Base-by-base conservation (phyloP, 2,888 invertebrate species). In the Lottia scabra region DNA sequence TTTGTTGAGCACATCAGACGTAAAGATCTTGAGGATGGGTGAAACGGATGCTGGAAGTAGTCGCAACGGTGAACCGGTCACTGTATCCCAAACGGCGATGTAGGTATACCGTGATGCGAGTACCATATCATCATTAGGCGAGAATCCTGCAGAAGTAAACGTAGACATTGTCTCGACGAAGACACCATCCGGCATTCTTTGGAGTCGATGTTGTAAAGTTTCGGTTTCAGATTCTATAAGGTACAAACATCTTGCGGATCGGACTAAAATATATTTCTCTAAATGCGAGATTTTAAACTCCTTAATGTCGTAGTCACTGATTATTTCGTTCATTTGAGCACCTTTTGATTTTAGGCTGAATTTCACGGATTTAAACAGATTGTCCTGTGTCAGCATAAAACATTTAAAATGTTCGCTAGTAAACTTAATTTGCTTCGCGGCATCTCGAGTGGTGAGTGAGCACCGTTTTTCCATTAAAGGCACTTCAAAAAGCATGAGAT, bases 71-170 rank as follows among this genome's bases (percentile, higher is more conserved):
- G 75, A 68, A 12, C 84, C 85, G 0, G 84, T 82, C 0, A 67
- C 43, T 6, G 84, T 75, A 56, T 80, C 76, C 87, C 87, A 87
- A 43, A 87, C 80, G n/a, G 84, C 82, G 6, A 87, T 74, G 69
- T 85, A 85, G 5, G 84, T 86, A 77, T 84, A 82, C 38, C 87
- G 68, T 13, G 83, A 78, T 1, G 84, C 87, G 2, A 87, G 80
- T 10, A 87, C 76, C 72, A 84, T 70, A 1, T 68, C 74, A 71
- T 86, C 86, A 62, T 84, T 78, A 0, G 80, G 80, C 8, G 84
- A 80, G 72, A 87, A 87, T 0, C 82, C 85, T 6, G 86, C 86
- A 0, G 84, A 85, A 10, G 80, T 80, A 73, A 85, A 87, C 3
- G 76, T 75, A 2, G 86, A 83, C 64, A 78, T 79, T 2, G 74